Percentiles rank a stretch among this genome's conserved stretches.
Evolutionary conservation across 2,797 vertebrate species (phyloP).

Genomic region (Onychomys leucogaster): DNA sequence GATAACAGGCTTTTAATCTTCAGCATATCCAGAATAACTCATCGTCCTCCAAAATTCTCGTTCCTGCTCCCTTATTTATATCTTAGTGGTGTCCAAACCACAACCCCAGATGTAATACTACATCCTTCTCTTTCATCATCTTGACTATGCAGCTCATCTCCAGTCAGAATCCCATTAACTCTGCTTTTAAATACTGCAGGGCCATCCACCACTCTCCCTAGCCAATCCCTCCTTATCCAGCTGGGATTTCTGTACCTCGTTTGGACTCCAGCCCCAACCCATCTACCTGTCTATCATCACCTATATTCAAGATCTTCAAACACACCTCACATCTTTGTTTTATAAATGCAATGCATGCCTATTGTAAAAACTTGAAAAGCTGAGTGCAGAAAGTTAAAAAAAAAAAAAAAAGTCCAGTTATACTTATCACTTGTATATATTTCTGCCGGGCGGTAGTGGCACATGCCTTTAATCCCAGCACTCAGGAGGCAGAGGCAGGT

Average conservation of each 20-base stretch:
- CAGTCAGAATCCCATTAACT: neutral
- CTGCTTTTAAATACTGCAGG: neutral
- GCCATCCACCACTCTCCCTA: neutral
- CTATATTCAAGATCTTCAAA: neutral
- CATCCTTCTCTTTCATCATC: neutral
- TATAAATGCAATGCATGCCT: neutral
- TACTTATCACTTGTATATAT: neutral
- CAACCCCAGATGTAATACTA: neutral
- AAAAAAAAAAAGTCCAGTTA: neutral
- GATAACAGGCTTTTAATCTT: neutral
- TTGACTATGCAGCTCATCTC: neutral
- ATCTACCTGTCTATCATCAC: neutral
- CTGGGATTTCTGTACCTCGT: neutral
- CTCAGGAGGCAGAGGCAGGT: too few relatives aligned
- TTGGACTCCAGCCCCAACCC: neutral
- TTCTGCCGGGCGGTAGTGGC: too few relatives aligned
- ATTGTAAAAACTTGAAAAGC: constrained; percentile 20
- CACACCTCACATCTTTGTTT: neutral
- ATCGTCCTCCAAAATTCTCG: neutral
- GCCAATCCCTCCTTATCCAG: neutral
- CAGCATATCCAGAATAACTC: neutral
- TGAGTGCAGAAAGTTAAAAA: neutral
- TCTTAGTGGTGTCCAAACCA: neutral
- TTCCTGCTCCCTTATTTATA: neutral
- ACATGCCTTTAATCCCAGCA: too few relatives aligned